Base-by-base conservation (phyloP, 2,888 invertebrate genomes). In the Chrysopilus asiliformis region DNA sequence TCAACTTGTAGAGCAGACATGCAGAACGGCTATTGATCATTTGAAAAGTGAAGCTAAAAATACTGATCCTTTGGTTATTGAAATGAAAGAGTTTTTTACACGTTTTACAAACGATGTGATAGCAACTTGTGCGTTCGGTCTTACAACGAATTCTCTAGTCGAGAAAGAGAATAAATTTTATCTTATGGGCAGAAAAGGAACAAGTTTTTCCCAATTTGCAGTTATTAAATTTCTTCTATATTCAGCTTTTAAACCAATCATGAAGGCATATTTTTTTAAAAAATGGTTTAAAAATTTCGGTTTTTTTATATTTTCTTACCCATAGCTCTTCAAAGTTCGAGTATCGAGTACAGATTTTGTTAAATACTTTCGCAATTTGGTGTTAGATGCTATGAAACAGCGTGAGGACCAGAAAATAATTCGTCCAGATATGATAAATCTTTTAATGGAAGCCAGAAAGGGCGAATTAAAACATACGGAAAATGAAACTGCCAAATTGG, bases 141-240 rank as follows among this genome's bases (percentile, higher is more conserved):
- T 67, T 15, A 55, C 54, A 43, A 65, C 71, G 3, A 64, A 75
- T 47, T 74, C 75, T 0, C 57, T 69, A 13, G 50, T 53, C 5
- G 60, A 74, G 0, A 57, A 53, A 7, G 49, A 70, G 1, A 73
- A 74, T 43, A 52, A 66, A 18, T 75, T 76, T 49, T 74, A 68
- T 44, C 34, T 47, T 17, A 67, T 63, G 59, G 72, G 71, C 13
- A 68, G 66, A 41, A 53, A 52, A 10, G 50, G 64, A 7, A 66
- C 70, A 0, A 57, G 56, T 7, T 66, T 70, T 36, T 50, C 47
- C 0, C 43, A 43, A 1, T 3, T 24, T 20, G 46, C 47, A 8
- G 5, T 7, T 10, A 22, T 22, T 10, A 22, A 22, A 22, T 10
- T 22, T 22, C 7, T 22, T 22, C 10, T 22, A 22, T 8, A 8